phyloP scores from a whole-genome alignment of 2,888 invertebrate species.

The Graphium colonna region DNA sequence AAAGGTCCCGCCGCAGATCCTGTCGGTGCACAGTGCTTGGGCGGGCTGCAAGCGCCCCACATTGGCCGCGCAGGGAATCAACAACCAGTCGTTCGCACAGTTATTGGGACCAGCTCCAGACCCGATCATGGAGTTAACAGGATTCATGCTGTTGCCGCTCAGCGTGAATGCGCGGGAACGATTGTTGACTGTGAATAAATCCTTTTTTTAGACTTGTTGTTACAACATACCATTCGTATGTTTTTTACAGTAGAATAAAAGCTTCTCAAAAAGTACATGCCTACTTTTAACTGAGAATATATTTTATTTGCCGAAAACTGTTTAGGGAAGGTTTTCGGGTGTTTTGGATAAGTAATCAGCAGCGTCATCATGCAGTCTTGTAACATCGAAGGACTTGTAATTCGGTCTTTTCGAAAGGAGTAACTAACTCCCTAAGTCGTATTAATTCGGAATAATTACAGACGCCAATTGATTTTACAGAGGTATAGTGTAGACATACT shows the following conservation, averaged over 20 bases:
- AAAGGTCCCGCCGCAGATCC: conserved; percentile 91
- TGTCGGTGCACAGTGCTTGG: conserved; percentile 84
- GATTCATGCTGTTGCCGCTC: conserved; percentile 87
- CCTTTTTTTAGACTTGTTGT: not conserved
- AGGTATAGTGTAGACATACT: conserved; percentile 64
- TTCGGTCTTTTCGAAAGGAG: no score
- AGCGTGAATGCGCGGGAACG: conserved; percentile 87
- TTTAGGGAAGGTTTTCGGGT: no score
- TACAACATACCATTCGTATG: not conserved
- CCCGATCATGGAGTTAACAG: conserved; percentile 85
- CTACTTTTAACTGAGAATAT: no score
- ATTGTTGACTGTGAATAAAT: conserved; percentile 80
- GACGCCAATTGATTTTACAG: no score
- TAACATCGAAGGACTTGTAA: no score
- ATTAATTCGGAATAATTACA: no score
- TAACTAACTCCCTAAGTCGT: no score
- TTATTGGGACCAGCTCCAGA: conserved; percentile 83
- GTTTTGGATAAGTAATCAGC: no score
- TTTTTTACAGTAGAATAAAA: no score
- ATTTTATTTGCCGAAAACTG: no score
- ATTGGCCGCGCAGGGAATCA: conserved; percentile 88
- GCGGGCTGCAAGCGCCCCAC: conserved; percentile 81
- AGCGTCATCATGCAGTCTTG: no score
- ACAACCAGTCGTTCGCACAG: conserved; percentile 89
- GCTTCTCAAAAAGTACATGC: no score